Percentiles rank a stretch among this genome's conserved stretches.
Conservation (phyloP, 2,113 vertebrate genomes). For the Dolichallabes microphthalmus region DNA sequence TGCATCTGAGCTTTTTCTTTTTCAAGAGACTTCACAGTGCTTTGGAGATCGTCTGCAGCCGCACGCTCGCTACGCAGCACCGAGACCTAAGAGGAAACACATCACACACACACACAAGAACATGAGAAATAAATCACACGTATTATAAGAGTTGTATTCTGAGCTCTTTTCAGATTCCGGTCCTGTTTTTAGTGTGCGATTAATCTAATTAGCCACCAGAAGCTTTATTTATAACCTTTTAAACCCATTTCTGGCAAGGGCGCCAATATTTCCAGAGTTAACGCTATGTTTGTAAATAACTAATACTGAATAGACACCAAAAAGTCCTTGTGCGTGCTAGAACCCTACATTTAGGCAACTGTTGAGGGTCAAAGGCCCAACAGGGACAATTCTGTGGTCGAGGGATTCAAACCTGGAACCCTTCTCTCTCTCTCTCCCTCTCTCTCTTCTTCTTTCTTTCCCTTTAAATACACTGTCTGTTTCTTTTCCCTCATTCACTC, state of each 20-base stretch:
- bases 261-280: not conserved
- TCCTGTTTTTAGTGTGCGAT: not conserved
- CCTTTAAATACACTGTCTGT: too few relatives aligned
- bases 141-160: not conserved
- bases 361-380: too few relatives aligned
- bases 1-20: conserved; percentile 84
- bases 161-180: not conserved
- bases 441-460: not conserved
- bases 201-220: not conserved
- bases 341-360: too few relatives aligned
- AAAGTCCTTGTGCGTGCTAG: not conserved
- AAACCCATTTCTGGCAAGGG: not conserved
- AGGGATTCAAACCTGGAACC: too few relatives aligned
- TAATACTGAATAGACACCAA: too few relatives aligned
- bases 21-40: conserved; percentile 80
- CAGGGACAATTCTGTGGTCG: too few relatives aligned
- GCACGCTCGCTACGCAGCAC: conserved; percentile 79
- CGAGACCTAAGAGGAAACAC: conserved; percentile 69
- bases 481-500: too few relatives aligned
- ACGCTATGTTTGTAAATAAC: too few relatives aligned
- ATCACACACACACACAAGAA: not conserved
- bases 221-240: not conserved
- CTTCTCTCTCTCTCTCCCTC: not conserved
- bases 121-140: not conserved
- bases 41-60: conserved; percentile 79